These are phyloP conservation scores for Lateolabrax maculatus DNA, from an alignment of 2,797 vertebrate species.

Conservation along the genomic window DNA sequence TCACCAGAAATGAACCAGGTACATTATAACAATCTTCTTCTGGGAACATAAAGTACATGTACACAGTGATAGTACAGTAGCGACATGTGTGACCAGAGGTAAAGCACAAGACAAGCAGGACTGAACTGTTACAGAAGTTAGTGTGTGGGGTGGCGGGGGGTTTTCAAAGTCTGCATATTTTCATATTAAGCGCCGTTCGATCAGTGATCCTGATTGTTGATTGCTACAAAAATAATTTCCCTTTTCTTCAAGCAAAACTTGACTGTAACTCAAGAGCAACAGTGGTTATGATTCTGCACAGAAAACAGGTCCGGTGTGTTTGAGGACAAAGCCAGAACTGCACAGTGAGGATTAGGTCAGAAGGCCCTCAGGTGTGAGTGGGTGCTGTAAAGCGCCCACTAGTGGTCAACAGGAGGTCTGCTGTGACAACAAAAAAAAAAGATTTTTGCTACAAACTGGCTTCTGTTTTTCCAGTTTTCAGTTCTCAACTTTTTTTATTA, in stretches of 20 bases:
- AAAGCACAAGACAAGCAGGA: neutral
- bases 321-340: conserved; percentile 3
- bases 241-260: conserved; percentile 31
- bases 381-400: conserved; percentile 12
- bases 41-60: neutral
- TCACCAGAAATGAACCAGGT: conserved; percentile 19
- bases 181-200: neutral
- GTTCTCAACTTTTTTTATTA: neutral
- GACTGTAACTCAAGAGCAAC: conserved; percentile 39
- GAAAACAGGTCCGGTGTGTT: conserved; percentile 8
- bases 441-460: no score
- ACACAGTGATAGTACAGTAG: conserved; percentile 23
- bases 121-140: neutral
- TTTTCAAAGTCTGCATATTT: conserved; percentile 17
- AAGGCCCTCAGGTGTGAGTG: neutral
- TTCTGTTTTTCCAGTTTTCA: neutral
- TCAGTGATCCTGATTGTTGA: no score
- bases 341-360: neutral
- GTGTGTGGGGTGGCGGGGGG: neutral
- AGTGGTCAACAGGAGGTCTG: conserved; percentile 15
- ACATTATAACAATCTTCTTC: neutral
- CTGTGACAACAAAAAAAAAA: neutral
- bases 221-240: conserved; percentile 61
- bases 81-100: neutral
- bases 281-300: conserved; percentile 34